Base-by-base conservation (phyloP, 2,113 vertebrate species). In the Gallinago undulata region DNA sequence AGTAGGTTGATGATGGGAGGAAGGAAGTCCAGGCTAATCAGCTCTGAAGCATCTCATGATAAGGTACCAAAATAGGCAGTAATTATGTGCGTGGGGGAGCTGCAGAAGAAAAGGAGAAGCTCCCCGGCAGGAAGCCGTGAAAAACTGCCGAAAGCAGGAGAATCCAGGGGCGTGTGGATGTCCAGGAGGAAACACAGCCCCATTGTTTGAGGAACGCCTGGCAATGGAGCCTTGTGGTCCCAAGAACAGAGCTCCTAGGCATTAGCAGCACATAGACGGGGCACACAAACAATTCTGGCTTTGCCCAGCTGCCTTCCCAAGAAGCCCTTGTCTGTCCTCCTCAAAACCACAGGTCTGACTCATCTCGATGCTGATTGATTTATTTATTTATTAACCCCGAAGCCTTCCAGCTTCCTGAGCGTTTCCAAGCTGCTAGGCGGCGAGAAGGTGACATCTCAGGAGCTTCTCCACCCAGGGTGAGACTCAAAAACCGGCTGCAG, bases 21-120 rank as follows among this genome's bases (percentile, higher is more conserved):
- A 97, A 97, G 94, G 94, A 94, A 96, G 88, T 64, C 77, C 73
- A 25, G 63, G 80, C 76, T 96, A 82, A 95, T 95, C 84, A 69
- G 77, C 75, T 81, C 43, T 55, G 62, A 85, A 85, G 50, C 57
- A 66, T 63, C 57, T 86, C 72, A 6, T 56, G 62, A 88, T 69
- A 84, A 95, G 77, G 80, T 27, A 75, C 93, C 67, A 22, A 91
- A 89, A 89, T 43, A 86, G 63, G 43, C 82, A 28, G 66, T n/a
- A 47, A 94, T 92, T 50, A 41, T 10, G 25, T 14, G 43, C 1
- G 28, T 6, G 81, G 64, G 56, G 74, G 73, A n/a, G 63, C 6
- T 78, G 68, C 60, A 63, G 72, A 25, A 79, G 67, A 25, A 47
- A 55, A 88, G 33, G 66, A 89, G 91, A 78, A 57, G 67, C 90